These are phyloP conservation scores for Cataglyphis livida DNA, from an alignment of 2,888 invertebrate genomes.

Conservation along the genomic window DNA sequence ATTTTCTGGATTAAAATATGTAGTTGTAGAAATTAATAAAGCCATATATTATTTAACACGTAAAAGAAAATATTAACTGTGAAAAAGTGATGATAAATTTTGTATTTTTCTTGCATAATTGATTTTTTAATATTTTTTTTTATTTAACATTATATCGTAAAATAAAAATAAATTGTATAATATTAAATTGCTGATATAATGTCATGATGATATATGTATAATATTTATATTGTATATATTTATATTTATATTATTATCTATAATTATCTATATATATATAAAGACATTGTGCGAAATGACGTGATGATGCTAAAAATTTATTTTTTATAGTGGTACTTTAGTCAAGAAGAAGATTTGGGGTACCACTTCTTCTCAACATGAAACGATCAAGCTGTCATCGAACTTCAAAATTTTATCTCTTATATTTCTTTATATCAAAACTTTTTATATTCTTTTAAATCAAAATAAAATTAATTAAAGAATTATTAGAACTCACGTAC, in stretches of 20 bases:
- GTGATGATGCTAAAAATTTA: conserved; percentile 5
- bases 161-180: neutral
- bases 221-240: neutral
- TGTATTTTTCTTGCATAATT: neutral
- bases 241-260: neutral
- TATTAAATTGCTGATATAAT: neutral
- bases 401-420: neutral
- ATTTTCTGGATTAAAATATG: neutral
- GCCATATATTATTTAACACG: neutral
- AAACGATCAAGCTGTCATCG: conserved; percentile 20
- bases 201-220: neutral
- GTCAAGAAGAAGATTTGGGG: conserved; percentile 20
- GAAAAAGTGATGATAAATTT: neutral
- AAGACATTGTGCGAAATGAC: neutral
- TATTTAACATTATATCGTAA: neutral
- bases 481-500: neutral
- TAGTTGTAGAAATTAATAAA: neutral
- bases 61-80: neutral
- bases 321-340: conserved; percentile 31
- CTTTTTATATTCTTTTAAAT: neutral
- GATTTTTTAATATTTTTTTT: neutral
- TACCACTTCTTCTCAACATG: neutral
- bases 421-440: neutral
- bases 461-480: neutral
- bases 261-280: neutral